Conservation (phyloP, 1,140 invertebrate species). For the Latrodectus geometricus region DNA sequence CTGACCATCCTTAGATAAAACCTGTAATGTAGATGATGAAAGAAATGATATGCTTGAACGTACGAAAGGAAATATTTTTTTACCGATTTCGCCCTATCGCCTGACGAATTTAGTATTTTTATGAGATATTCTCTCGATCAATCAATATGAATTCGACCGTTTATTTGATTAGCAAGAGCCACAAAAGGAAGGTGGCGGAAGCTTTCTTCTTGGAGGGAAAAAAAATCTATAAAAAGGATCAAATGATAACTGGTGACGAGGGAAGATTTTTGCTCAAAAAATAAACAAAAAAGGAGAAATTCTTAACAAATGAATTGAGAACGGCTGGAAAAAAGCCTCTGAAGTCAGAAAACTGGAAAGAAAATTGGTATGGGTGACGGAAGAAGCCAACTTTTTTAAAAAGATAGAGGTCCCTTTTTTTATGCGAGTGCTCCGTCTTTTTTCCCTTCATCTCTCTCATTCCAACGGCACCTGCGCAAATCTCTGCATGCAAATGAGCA, state of each 20-base stretch:
- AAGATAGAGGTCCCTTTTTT: slow-evolving; percentile 27
- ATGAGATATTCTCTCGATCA: neutral
- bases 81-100: no score
- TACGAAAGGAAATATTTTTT: no score
- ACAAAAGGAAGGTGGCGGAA: neutral
- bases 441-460: neutral
- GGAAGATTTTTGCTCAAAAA: neutral
- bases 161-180: neutral
- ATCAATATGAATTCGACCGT: neutral
- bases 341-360: slow-evolving; percentile 20
- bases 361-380: slow-evolving; percentile 46
- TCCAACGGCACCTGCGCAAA: slow-evolving; percentile 52
- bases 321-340: neutral
- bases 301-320: slow-evolving; percentile 45
- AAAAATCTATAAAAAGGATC: neutral
- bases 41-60: no score
- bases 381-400: slow-evolving; percentile 31
- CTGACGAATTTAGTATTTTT: no score
- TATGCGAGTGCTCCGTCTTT: no score
- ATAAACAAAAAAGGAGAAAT: neutral
- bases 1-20: no score
- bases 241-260: neutral
- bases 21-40: no score
- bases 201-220: neutral
- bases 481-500: slow-evolving; percentile 56